These are phyloP conservation scores for Taenioides sp. DNA, from an alignment of 2,797 vertebrate species.

Conservation along the genomic window DNA sequence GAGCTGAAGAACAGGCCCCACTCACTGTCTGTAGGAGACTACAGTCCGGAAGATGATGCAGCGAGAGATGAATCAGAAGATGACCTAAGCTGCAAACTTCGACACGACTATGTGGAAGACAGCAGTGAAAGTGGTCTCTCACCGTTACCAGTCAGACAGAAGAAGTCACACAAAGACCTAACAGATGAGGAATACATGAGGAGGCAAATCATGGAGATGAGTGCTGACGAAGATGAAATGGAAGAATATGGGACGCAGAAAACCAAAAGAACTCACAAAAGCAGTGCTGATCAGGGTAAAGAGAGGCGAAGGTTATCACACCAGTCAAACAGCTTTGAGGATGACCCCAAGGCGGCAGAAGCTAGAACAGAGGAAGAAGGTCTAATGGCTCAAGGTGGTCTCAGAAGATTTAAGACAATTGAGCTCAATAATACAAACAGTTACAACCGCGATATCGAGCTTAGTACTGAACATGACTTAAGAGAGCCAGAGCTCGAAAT, in stretches of 20 bases:
- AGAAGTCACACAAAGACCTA: conserved; percentile 81
- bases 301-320: conserved; percentile 88
- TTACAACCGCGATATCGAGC: conserved; percentile 89
- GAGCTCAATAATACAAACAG: conserved; percentile 95
- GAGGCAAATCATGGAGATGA: conserved; percentile 97
- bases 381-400: conserved; percentile 87
- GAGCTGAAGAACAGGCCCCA: conserved; percentile 88
- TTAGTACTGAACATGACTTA: conserved; percentile 86
- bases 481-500: conserved; percentile 97
- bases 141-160: conserved; percentile 84
- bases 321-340: conserved; percentile 86
- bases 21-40: conserved; percentile 91
- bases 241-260: conserved; percentile 79
- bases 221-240: conserved; percentile 94
- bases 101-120: conserved; percentile 96
- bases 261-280: conserved; percentile 83
- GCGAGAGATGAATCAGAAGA: conserved; percentile 87
- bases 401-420: conserved; percentile 98
- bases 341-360: conserved; percentile 84
- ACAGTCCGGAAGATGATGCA: conserved; percentile 90
- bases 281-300: conserved; percentile 83
- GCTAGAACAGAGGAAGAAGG: conserved; percentile 80
- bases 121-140: conserved; percentile 96
- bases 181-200: conserved; percentile 97
- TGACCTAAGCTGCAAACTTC: conserved; percentile 94